phyloP scores from a whole-genome alignment of 2,888 invertebrate genomes.

The Ophioninae sp. region DNA sequence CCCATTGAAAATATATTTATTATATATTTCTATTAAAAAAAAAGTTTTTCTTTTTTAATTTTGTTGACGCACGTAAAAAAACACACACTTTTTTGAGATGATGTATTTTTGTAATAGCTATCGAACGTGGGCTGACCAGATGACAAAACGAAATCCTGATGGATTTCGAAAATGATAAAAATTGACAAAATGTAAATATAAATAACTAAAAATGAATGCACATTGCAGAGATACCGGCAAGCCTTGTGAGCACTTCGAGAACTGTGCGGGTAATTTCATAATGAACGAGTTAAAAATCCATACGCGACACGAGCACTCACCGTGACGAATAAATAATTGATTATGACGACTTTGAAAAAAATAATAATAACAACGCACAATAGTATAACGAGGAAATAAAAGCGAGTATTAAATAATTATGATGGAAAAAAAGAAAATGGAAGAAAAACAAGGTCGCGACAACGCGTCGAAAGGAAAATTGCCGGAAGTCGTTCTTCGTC shows the following conservation, averaged over 20 bases:
- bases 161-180: not conserved
- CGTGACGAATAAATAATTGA: constrained; percentile 6
- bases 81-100: too few relatives aligned
- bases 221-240: not conserved
- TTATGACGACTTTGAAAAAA: constrained; percentile 9
- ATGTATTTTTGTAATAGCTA: too few relatives aligned
- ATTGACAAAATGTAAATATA: not conserved
- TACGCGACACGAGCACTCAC: not conserved
- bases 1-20: too few relatives aligned
- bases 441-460: constrained; percentile 12
- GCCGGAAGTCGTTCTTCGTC: constrained; percentile 32
- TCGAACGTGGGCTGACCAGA: too few relatives aligned
- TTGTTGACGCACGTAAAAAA: too few relatives aligned
- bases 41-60: too few relatives aligned
- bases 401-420: not conserved
- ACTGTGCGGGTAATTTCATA: not conserved
- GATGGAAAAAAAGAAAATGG: constrained; percentile 15
- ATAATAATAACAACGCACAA: not conserved
- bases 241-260: not conserved
- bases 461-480: constrained; percentile 18
- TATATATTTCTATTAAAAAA: too few relatives aligned
- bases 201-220: not conserved
- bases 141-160: not conserved
- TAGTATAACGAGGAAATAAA: constrained; percentile 40
- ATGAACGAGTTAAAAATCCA: not conserved